phyloP scores from a whole-genome alignment of 2,797 vertebrate genomes.

The Tragelaphus eurycerus region DNA sequence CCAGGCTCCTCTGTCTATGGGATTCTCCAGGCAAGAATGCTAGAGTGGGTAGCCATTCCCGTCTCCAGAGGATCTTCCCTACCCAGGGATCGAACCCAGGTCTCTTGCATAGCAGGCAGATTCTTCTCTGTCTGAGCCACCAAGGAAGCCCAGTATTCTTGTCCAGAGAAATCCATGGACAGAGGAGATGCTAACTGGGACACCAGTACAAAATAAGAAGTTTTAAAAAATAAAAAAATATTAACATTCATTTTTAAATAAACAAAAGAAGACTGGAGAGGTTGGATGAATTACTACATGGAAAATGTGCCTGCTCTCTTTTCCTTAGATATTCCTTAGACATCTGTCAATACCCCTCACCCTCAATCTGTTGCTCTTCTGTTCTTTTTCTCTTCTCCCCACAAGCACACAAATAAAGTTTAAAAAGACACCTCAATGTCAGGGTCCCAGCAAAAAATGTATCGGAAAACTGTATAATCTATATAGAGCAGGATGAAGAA shows the following conservation, averaged over 20 bases:
- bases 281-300: neutral
- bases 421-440: neutral
- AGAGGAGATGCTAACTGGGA: neutral
- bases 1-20: neutral
- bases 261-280: neutral
- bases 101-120: neutral
- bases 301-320: neutral
- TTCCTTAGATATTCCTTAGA: neutral
- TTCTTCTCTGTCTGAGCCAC: neutral
- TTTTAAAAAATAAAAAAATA: neutral
- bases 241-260: neutral
- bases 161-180: neutral
- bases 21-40: neutral
- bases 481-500: neutral
- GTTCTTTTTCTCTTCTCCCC: neutral
- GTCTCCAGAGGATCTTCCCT: neutral
- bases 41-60: neutral
- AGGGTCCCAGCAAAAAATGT: neutral
- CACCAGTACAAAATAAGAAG: neutral
- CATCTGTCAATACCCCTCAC: accelerated
- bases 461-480: neutral
- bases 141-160: neutral
- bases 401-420: neutral
- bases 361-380: neutral
- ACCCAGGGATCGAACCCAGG: accelerated